These are phyloP conservation scores for Brachionus rubens DNA, from an alignment of 1,140 invertebrate species.

Conservation along the genomic window DNA sequence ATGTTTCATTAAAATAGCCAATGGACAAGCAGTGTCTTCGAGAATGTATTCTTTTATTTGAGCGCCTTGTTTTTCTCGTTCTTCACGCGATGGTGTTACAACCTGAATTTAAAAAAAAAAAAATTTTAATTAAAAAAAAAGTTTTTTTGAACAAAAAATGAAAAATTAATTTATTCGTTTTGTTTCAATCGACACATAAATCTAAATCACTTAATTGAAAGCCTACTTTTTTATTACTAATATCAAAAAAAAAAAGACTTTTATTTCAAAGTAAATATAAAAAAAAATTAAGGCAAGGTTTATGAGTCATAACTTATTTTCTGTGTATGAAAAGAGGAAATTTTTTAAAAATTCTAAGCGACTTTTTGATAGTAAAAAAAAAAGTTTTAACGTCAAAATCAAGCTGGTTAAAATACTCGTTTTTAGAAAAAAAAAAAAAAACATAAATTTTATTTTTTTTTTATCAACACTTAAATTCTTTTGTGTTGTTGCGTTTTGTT, in stretches of 20 bases:
- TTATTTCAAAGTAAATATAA: slow-evolving; percentile 31
- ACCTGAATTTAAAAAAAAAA: slow-evolving; percentile 58
- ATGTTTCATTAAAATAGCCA: slow-evolving; percentile 70
- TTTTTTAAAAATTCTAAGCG: no score
- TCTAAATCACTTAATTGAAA: slow-evolving; percentile 24
- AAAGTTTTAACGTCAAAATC: no score
- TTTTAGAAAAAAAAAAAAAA: no score
- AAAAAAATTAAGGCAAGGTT: no score
- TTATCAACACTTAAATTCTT: not conserved
- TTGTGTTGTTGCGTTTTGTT: no score
- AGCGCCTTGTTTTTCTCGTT: slow-evolving; percentile 59
- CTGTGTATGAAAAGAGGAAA: no score
- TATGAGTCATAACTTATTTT: slow-evolving; percentile 22
- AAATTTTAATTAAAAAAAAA: not conserved
- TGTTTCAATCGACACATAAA: no score
- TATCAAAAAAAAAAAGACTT: not conserved
- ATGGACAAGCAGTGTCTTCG: slow-evolving; percentile 92
- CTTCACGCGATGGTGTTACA: slow-evolving; percentile 55
- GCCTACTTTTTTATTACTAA: slow-evolving; percentile 23
- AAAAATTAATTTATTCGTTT: not conserved
- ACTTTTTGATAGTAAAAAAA: no score
- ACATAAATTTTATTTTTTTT: no score
- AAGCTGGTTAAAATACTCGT: not conserved
- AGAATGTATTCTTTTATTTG: slow-evolving; percentile 76
- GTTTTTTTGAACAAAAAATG: slow-evolving; percentile 1